phyloP scores from a whole-genome alignment of 2,797 vertebrate genomes.

The Danio aesculapii region DNA sequence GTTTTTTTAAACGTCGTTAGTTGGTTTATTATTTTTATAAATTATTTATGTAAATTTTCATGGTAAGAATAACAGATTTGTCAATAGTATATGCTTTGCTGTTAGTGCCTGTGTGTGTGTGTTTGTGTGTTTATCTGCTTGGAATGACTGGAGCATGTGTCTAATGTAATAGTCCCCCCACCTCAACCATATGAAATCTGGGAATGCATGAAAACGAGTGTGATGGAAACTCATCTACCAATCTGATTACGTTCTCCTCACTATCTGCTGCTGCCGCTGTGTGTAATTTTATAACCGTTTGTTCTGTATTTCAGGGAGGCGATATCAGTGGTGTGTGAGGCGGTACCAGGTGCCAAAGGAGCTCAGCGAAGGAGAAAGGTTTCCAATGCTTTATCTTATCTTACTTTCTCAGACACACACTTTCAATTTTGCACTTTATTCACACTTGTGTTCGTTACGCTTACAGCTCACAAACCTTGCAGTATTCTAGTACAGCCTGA shows the following conservation, averaged over 20 bases:
- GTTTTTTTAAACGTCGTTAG: no score
- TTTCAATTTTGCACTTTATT: not conserved
- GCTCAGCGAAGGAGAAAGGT: constrained; percentile 94
- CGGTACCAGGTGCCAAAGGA: constrained; percentile 95
- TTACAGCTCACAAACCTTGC: not conserved
- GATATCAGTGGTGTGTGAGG: constrained; percentile 95
- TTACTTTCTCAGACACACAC: constrained; percentile 14
- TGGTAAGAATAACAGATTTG: no score
- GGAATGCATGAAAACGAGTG: constrained; percentile 52
- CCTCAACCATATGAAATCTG: constrained; percentile 51
- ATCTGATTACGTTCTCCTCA: constrained; percentile 14
- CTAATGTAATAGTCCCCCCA: constrained; percentile 52
- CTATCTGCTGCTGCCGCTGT: constrained; percentile 13
- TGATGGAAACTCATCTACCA: constrained; percentile 51
- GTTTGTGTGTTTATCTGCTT: no score
- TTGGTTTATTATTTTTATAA: no score
- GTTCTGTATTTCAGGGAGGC: constrained; percentile 85
- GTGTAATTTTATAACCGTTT: constrained; percentile 49
- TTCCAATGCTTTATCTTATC: constrained; percentile 52
- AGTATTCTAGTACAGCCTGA: not conserved
- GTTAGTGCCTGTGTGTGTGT: not conserved
- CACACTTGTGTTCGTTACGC: constrained; percentile 9
- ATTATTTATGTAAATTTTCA: no score
- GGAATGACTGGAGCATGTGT: constrained; percentile 33
- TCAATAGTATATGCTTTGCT: no score